phyloP scores from a whole-genome alignment of 2,888 invertebrate genomes.

The Pandemis corylana region DNA sequence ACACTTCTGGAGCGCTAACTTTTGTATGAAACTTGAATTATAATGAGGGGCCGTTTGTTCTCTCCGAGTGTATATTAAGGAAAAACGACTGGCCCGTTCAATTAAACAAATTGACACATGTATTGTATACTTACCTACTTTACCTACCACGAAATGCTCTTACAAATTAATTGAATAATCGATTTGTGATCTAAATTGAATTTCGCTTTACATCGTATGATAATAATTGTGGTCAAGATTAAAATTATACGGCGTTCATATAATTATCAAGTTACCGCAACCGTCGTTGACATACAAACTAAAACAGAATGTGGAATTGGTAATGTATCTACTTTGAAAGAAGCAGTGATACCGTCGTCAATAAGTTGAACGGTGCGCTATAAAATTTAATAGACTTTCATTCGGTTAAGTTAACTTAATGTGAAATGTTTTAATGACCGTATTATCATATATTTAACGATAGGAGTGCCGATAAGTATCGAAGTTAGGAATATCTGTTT shows the following conservation, averaged over 20 bases:
- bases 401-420: slow-evolving; percentile 33
- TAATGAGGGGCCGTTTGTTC: background rate
- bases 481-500: slow-evolving; percentile 29
- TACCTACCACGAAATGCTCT: no score
- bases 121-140: no score
- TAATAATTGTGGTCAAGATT: background rate
- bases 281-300: slow-evolving; percentile 15
- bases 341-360: slow-evolving; percentile 15
- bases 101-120: no score
- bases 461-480: slow-evolving; percentile 27
- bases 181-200: background rate
- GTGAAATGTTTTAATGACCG: slow-evolving; percentile 24
- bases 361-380: slow-evolving; percentile 30
- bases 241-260: background rate
- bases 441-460: slow-evolving; percentile 18
- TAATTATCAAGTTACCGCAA: background rate
- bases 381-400: slow-evolving; percentile 40
- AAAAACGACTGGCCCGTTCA: no score
- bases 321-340: slow-evolving; percentile 29
- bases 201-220: no score
- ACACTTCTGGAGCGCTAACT: background rate
- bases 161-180: background rate
- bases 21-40: no score
- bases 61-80: background rate
- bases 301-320: slow-evolving; percentile 20